phyloP scores from a whole-genome alignment of 2,797 vertebrate genomes.

The Emys orbicularis region DNA sequence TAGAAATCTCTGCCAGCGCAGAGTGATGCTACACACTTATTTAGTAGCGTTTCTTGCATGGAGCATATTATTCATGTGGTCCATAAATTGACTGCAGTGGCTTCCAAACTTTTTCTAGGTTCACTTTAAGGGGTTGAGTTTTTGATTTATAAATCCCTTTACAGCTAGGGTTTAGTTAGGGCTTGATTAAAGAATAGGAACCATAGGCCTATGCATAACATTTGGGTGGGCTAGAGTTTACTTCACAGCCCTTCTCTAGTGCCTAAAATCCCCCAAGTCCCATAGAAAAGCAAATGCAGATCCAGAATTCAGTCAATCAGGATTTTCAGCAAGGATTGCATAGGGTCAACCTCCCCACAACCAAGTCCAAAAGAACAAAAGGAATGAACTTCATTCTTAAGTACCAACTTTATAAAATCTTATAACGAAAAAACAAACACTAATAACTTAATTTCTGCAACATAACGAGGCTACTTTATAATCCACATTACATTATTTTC shows the following conservation, averaged over 20 bases:
- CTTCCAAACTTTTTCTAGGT: not conserved
- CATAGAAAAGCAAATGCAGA: not conserved
- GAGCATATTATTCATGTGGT: fast-evolving
- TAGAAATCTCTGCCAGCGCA: too few species aligned
- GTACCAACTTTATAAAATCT: not conserved
- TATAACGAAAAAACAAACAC: not conserved
- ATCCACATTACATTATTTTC: not conserved
- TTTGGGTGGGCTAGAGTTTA: not conserved
- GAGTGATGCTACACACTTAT: fast-evolving
- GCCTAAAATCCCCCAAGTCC: not conserved
- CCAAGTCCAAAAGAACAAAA: not conserved
- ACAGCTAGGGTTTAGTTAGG: not conserved
- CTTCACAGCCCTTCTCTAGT: not conserved
- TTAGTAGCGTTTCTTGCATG: fast-evolving
- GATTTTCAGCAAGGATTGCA: not conserved
- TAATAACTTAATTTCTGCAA: not conserved
- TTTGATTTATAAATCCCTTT: not conserved
- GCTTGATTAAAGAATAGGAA: not conserved
- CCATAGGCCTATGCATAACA: not conserved
- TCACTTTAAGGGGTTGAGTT: not conserved
- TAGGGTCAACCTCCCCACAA: not conserved
- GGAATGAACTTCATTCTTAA: not conserved
- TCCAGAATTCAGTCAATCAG: not conserved
- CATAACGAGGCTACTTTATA: not conserved
- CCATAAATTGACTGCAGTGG: fast-evolving